Evolutionary conservation across 2,113 vertebrate genomes (phyloP).

Genomic region (Origma solitaria): DNA sequence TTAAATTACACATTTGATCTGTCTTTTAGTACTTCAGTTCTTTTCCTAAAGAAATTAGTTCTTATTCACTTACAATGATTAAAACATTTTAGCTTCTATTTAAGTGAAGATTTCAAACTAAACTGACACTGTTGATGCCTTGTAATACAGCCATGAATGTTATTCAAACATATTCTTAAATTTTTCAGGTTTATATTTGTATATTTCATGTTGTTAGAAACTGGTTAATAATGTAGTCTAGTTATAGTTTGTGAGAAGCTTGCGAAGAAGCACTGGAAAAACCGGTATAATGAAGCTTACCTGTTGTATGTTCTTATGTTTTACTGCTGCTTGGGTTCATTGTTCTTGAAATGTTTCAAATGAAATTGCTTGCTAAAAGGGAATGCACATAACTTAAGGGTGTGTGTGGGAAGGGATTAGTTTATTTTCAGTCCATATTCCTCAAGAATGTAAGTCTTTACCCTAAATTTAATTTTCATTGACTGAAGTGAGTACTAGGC

Average conservation of each 20-base stretch:
- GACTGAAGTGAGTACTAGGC: neutral
- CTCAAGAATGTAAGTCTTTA: neutral
- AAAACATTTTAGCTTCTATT: neutral
- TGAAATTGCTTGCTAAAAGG: neutral
- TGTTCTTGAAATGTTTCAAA: neutral
- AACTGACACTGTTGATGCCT: neutral
- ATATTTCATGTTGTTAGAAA: neutral
- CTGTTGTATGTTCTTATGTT: neutral
- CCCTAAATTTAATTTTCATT: neutral
- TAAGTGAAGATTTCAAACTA: neutral
- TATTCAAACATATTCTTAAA: neutral
- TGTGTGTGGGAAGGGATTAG: accelerated
- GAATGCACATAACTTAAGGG: neutral
- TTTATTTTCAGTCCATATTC: neutral
- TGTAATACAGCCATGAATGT: neutral
- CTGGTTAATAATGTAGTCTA: neutral
- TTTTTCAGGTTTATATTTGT: neutral
- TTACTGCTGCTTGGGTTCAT: neutral
- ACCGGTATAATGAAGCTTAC: neutral
- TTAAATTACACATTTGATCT: neutral
- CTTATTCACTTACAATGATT: neutral
- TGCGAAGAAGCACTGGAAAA: neutral
- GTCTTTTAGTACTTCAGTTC: neutral
- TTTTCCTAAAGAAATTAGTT: neutral
- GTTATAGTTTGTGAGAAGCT: neutral